These are phyloP conservation scores for Andrena praecox DNA, from an alignment of 2,888 invertebrate genomes.

Conservation along the genomic window DNA sequence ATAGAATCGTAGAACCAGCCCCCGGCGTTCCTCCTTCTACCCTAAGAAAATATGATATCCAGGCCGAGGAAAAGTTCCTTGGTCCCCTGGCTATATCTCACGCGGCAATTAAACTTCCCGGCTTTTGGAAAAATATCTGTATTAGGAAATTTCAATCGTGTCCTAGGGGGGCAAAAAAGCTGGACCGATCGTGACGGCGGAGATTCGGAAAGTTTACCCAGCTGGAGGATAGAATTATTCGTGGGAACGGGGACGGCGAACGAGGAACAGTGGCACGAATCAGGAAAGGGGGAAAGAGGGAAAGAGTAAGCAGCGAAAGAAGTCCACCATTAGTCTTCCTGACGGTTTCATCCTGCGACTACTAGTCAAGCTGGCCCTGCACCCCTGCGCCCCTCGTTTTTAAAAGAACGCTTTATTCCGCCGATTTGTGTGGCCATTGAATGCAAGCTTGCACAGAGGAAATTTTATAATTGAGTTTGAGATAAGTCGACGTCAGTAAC, in stretches of 20 bases:
- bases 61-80: not conserved
- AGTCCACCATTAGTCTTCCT: slow-evolving; percentile 66
- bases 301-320: slow-evolving; percentile 39
- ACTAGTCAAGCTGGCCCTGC: slow-evolving; percentile 49
- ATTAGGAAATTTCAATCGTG: slow-evolving; percentile 48
- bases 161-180: not conserved
- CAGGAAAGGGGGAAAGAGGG: not conserved
- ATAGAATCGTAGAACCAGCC: slow-evolving; percentile 3
- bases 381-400: slow-evolving; percentile 25
- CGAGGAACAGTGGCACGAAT: not conserved
- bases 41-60: slow-evolving; percentile 5
- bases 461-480: not conserved
- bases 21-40: not conserved
- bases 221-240: slow-evolving; percentile 44
- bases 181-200: slow-evolving; percentile 5
- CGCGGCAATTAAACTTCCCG: slow-evolving; percentile 44
- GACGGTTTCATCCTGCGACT: slow-evolving; percentile 68
- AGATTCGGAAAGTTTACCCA: slow-evolving; percentile 44
- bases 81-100: not conserved
- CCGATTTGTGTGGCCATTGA: slow-evolving; percentile 19
- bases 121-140: slow-evolving; percentile 18
- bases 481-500: not conserved
- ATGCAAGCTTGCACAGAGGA: not conserved
- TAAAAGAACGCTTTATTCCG: slow-evolving; percentile 28
- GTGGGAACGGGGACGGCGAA: slow-evolving; percentile 3